Evolutionary conservation across 2,888 invertebrate genomes (phyloP), one percentile per base, ranked within the genome.

Genomic region (Ecliptopera silaceata): DNA sequence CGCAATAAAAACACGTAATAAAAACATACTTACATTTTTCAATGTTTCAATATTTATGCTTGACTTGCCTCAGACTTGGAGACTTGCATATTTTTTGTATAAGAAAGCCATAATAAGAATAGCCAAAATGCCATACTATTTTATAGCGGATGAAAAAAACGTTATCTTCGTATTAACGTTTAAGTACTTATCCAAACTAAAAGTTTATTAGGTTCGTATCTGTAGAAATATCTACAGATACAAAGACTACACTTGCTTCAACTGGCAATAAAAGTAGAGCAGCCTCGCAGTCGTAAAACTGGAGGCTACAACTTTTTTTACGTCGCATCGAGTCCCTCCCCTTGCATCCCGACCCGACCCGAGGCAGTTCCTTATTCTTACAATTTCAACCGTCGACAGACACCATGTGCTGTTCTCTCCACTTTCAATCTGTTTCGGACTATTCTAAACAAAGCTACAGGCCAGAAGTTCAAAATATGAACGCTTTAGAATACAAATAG

Each of bases 271-370:
- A 60, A 81, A 81, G 85, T 86, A 78, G 89, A 89, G 89, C 84
- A 88, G 65, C 70, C 61, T 67, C 52, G 72, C 64, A 63, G 71
- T 65, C 74, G 66, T 72, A 70, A 76, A 79, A 82, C 79, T 82
- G 76, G 84, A 80, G 82, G 82, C 82, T 82, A 82, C 88, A 75
- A 81, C 83, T 88, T 90, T 91, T 87, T 89, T 86, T 87, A 80
- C 77, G 70, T 72, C 78, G 80, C 86, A 84, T 86, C 87, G 84
- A 85, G 85, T 84, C 82, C 87, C 84, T 80, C 86, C 85, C 82
- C 73, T 82, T 84, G 82, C 81, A 75, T 61, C 69, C 63, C 69
- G 26, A 6, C 6, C 20, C 20, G 20, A 20, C 3, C 26, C 26
- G 65, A 45, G 68, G 64, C 84, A 79, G 85, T 87, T 88, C 86